Percentiles rank a stretch among this genome's conserved stretches.
Conservation (phyloP, 2,113 vertebrate genomes). For the Apistogramma diplotaenia region DNA sequence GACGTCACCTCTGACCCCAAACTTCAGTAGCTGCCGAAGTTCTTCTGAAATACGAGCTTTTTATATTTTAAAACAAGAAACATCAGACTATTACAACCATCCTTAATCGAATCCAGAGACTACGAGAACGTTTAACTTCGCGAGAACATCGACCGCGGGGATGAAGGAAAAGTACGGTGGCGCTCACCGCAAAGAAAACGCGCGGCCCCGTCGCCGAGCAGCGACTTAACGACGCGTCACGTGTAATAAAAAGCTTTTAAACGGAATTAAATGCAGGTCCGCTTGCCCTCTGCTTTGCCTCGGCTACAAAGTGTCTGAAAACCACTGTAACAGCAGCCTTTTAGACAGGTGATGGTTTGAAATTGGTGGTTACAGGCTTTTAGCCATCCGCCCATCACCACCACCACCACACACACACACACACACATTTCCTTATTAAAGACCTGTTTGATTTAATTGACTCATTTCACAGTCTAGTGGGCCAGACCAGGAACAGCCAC, state of each 20-base stretch:
- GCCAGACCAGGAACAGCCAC: slow-evolving; percentile 23
- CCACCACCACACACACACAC: neutral
- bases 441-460: slow-evolving; percentile 62
- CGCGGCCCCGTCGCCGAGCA: neutral
- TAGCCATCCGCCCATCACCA: neutral
- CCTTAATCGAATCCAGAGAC: neutral
- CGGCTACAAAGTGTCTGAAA: neutral
- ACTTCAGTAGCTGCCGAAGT: too few relatives aligned
- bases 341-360: neutral
- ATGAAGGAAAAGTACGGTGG: neutral
- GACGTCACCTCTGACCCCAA: neutral
- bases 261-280: neutral
- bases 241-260: neutral
- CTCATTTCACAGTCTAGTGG: slow-evolving; percentile 64
- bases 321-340: neutral
- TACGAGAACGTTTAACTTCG: neutral
- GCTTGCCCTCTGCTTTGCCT: neutral
- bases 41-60: neutral
- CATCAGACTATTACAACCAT: neutral
- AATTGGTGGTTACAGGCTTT: neutral
- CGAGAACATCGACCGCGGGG: too few relatives aligned
- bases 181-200: neutral
- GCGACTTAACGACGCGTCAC: neutral
- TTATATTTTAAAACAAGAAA: neutral
- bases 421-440: slow-evolving; percentile 51